Evolutionary conservation across 2,797 vertebrate species (phyloP).

Genomic region (Eutrigla gurnardus): DNA sequence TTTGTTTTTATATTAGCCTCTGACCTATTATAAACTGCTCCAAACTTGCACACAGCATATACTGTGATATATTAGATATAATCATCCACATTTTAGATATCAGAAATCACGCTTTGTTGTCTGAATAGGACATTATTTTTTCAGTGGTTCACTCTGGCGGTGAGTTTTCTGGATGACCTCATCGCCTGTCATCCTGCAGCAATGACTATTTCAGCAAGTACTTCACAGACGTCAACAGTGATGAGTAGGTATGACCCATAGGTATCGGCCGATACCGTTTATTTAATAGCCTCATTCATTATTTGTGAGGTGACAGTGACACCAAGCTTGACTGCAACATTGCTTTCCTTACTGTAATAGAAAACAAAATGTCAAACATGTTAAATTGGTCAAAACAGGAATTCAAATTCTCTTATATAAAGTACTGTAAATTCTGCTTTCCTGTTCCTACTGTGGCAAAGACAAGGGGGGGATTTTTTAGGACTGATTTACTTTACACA

Average conservation of each 20-base stretch:
- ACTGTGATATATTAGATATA: conserved; percentile 5
- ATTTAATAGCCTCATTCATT: too few species aligned
- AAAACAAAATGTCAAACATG: too few species aligned
- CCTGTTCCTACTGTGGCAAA: not conserved
- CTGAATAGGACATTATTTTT: conserved; percentile 18
- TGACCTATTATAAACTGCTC: not conserved
- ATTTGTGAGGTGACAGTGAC: too few species aligned
- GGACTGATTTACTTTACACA: not conserved
- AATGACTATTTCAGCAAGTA: conserved; percentile 60
- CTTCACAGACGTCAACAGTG: conserved; percentile 63
- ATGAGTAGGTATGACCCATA: conserved; percentile 56
- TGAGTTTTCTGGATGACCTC: conserved; percentile 50
- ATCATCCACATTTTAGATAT: conserved; percentile 6
- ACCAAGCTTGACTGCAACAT: too few species aligned
- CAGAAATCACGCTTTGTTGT: conserved; percentile 21
- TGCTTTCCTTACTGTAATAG: too few species aligned
- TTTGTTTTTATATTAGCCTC: not conserved
- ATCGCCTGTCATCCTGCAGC: conserved; percentile 58
- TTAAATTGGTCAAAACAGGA: too few species aligned
- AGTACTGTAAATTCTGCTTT: not conserved
- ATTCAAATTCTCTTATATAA: too few species aligned
- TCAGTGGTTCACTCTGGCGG: conserved; percentile 35
- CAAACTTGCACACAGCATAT: not conserved
- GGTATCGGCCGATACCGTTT: too few species aligned
- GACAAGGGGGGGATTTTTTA: not conserved